A percentile compares a stretch with the other conserved stretches of the same genome.
Evolutionary conservation across 2,113 vertebrate genomes (phyloP).

Genomic region (Pan troglodytes): NHGRI_mPanTro3-v2.1_pri NC_072398.2:163262501-163263000

Average conservation of each 20-base stretch:
- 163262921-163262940: neutral
- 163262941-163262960: neutral
- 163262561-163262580: neutral
- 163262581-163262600: neutral
- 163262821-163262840: neutral
- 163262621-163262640: neutral
- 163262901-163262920: neutral
- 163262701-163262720: neutral
- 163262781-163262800: neutral
- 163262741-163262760: neutral
- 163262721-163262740: neutral
- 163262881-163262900: constrained; percentile 4
- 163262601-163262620: neutral
- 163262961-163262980: neutral
- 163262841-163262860: constrained; percentile 7
- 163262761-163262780: neutral
- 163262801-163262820: neutral
- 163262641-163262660: neutral
- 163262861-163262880: neutral
- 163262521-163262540: neutral
- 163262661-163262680: neutral
- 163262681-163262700: neutral
- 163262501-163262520: neutral
- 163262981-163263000: neutral
- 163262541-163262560: neutral